Conservation (phyloP, 1,140 invertebrate species). For the Apis dorsata region DNA sequence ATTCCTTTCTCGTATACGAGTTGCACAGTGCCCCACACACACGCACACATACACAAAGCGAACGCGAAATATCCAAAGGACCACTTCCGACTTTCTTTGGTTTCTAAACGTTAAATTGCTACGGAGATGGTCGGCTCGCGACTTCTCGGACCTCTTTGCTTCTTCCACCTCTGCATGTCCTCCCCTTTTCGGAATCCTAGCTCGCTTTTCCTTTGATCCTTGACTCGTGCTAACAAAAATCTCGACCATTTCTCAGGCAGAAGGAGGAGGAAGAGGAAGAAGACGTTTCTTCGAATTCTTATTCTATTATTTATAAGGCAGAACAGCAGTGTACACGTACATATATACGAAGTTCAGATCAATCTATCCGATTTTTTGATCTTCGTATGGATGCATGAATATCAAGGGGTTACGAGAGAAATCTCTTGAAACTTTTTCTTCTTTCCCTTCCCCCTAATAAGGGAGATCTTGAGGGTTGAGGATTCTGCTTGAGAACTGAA, state of each 20-base stretch:
- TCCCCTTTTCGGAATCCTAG: neutral
- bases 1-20: neutral
- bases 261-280: too few species aligned
- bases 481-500: neutral
- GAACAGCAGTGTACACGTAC: too few species aligned
- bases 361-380: too few species aligned
- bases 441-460: too few species aligned
- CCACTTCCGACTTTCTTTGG: slow-evolving; percentile 15
- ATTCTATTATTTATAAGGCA: too few species aligned
- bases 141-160: neutral
- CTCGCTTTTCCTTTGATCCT: slow-evolving; percentile 12
- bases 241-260: neutral
- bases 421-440: too few species aligned
- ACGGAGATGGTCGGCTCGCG: neutral
- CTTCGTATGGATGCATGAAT: too few species aligned
- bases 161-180: neutral
- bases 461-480: too few species aligned
- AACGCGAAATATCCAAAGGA: slow-evolving; percentile 18
- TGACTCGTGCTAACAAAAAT: slow-evolving; percentile 16
- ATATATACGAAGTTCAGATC: too few species aligned
- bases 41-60: neutral
- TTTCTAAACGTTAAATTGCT: slow-evolving; percentile 23
- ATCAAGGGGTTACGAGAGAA: too few species aligned
- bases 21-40: neutral
- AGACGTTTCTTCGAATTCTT: too few species aligned